Base-by-base conservation (phyloP, 2,797 vertebrate genomes). In the Selene dorsalis region DNA sequence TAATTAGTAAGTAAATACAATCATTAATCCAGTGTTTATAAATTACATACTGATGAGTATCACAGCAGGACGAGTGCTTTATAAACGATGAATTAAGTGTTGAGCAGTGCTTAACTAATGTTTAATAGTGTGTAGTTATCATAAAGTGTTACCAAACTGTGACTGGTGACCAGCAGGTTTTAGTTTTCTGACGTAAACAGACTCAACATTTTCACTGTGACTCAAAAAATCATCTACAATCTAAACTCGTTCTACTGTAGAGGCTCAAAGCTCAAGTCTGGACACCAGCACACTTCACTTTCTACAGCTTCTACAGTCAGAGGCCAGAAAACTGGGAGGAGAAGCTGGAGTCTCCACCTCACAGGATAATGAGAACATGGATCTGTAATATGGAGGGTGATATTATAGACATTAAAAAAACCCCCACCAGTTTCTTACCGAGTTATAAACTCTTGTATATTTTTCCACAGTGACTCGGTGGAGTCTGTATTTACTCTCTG, bases 271-370 rank as follows among this genome's bases (percentile, higher is more conserved):
- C 41, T 35, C 13, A n/a, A 14, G 4, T 38, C 1, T 26, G 4
- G 20, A 63, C 35, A 9, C 7, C 32, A 64, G 81, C 57, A 58
- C 0, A 22, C 50, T 47, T 22, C 2, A n/a, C 45, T 32, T 43
- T 65, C 35, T 43, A 48, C 18, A 20, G 6, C 9, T 56, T 56
- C 59, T 9, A 48, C 53, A 70, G 43, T 65, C 60, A 69, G 12
- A 41, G 58, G 47, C 1, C 41, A 41, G 18, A 64, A 56, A 16
- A 65, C 5, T 41, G 63, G 62, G 69, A 2, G 18, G 59, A 18
- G 45, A 13, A 32, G 77, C 59, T 45, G 26, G 30, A 32, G 30
- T 52, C n/a, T 52, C 6, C 2, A 24, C 50, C 22, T 52, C 5
- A 52, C 50, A 24, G 50, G 20, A 24, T 24, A 52, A 52, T 24